phyloP scores from a whole-genome alignment of 2,113 vertebrate genomes.

The Corythornis vintsioides region DNA sequence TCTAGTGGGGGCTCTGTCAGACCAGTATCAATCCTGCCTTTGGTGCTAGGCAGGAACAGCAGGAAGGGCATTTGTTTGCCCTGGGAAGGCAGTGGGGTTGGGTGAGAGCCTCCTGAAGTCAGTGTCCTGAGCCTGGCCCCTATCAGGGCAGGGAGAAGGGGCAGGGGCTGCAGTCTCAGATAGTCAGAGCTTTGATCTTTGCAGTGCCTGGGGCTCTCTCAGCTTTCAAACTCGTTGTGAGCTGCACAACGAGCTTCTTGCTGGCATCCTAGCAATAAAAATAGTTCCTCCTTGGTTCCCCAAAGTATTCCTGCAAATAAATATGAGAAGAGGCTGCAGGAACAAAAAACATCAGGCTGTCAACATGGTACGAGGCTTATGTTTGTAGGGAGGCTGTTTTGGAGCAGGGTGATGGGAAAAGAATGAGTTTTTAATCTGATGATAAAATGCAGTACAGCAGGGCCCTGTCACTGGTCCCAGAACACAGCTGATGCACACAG shows the following conservation, averaged over 20 bases:
- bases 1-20: neutral
- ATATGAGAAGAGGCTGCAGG: neutral
- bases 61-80: neutral
- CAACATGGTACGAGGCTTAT: neutral
- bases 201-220: neutral
- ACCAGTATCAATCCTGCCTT: neutral
- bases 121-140: neutral
- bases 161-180: neutral
- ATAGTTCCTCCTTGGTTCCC: conserved; percentile 25
- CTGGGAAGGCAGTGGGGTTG: neutral
- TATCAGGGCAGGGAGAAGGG: neutral
- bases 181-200: neutral
- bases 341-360: neutral
- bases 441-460: conserved; percentile 74
- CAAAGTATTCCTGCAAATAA: neutral
- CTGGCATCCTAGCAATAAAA: conserved; percentile 15
- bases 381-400: neutral
- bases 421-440: conserved; percentile 10
- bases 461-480: neutral
- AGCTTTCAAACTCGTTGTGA: neutral
- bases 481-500: conserved; percentile 8
- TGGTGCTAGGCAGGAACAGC: neutral
- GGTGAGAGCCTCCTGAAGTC: neutral
- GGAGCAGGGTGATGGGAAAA: neutral
- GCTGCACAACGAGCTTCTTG: neutral